These are phyloP conservation scores for Oncorhynchus nerka DNA, from an alignment of 2,113 vertebrate species.

Conservation along the genomic window DNA sequence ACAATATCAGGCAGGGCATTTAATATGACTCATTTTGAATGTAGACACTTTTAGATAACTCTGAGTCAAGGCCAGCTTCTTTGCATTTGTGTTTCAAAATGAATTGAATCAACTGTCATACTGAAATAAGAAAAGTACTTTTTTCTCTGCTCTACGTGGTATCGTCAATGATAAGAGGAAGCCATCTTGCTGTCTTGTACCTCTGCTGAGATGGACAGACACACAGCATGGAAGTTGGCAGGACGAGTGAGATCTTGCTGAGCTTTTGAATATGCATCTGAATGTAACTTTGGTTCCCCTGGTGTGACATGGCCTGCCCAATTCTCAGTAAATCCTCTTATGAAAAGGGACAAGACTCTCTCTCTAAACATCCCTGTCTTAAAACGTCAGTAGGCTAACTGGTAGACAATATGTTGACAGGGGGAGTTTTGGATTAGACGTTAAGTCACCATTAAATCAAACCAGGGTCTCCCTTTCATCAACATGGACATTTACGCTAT, in stretches of 20 bases:
- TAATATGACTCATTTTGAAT: no score
- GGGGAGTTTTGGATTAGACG: neutral
- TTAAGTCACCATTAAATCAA: neutral
- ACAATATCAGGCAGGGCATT: no score
- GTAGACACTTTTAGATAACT: neutral
- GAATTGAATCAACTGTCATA: constrained; percentile 15
- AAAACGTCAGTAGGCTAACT: neutral
- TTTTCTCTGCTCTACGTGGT: neutral
- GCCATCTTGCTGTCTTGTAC: constrained; percentile 3
- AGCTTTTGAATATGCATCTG: constrained; percentile 18
- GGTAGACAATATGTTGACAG: neutral
- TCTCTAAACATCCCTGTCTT: neutral
- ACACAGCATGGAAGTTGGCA: neutral
- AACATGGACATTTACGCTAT: no score
- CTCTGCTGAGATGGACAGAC: neutral
- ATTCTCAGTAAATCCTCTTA: constrained; percentile 9
- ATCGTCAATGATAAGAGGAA: constrained; percentile 12
- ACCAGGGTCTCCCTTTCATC: neutral
- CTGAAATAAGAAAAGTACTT: neutral
- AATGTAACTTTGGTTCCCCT: neutral
- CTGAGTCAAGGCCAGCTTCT: neutral
- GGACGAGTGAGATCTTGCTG: constrained; percentile 14
- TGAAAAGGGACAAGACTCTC: constrained; percentile 8
- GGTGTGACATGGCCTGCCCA: constrained; percentile 6
- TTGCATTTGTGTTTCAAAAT: neutral